Evolutionary conservation across 1,140 invertebrate genomes (phyloP).

Genomic region (Trichomalopsis sarcophagae): DNA sequence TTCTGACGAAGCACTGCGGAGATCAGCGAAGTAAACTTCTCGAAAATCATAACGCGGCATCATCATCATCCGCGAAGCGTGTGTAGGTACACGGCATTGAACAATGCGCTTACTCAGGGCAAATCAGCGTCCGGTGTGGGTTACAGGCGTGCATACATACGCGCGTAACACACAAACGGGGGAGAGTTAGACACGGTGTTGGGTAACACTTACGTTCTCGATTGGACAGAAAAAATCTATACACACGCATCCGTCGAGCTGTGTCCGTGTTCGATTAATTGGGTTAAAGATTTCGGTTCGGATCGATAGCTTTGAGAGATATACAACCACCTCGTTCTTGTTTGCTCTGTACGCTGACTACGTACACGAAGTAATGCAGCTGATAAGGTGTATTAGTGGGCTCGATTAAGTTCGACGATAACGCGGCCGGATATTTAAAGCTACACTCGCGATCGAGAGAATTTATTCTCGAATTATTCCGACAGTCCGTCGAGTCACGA

Average conservation of each 20-base stretch:
- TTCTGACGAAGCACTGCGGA: too few species aligned
- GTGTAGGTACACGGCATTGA: too few species aligned
- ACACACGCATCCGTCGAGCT: background rate
- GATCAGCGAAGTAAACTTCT: too few species aligned
- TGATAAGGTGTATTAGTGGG: background rate
- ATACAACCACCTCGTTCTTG: background rate
- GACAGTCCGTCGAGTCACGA: too few species aligned
- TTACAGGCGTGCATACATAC: slow-evolving; percentile 51
- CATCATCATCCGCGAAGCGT: background rate
- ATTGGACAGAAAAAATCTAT: slow-evolving; percentile 14
- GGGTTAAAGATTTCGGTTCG: background rate
- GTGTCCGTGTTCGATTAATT: background rate
- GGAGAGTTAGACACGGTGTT: slow-evolving; percentile 47
- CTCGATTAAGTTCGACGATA: background rate
- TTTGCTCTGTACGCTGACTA: background rate
- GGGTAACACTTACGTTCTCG: slow-evolving; percentile 50
- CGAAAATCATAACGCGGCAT: background rate
- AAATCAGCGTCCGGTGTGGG: slow-evolving; percentile 63
- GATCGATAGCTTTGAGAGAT: background rate
- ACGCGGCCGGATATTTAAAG: background rate
- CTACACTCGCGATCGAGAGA: background rate
- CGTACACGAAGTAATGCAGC: background rate
- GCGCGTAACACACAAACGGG: slow-evolving; percentile 32
- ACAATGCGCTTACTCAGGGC: slow-evolving; percentile 58
- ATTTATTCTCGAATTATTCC: background rate